Conservation (phyloP, 92 coral and sea anemone genomes). For the Epizoanthus rinbou region DNA sequence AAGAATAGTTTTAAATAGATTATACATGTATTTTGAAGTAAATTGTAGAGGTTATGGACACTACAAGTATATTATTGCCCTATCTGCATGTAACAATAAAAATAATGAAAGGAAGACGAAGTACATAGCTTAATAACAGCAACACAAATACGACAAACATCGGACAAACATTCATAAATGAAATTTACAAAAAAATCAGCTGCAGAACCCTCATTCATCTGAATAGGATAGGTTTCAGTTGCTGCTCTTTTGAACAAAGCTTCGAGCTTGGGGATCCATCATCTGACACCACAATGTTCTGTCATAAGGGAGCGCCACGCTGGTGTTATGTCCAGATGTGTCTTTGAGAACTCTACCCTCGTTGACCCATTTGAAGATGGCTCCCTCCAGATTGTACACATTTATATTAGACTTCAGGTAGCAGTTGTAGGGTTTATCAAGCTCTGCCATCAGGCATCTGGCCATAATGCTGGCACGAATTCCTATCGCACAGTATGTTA, state of each 20-base stretch:
- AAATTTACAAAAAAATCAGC: no score
- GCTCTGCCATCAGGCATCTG: constrained; percentile 62
- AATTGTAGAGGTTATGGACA: no score
- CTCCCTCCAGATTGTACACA: constrained; percentile 79
- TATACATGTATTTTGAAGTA: no score
- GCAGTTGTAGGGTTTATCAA: constrained; percentile 64
- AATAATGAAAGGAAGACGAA: no score
- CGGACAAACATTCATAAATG: no score
- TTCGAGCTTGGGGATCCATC: constrained; percentile 3
- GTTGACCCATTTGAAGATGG: constrained; percentile 92
- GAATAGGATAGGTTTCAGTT: background rate
- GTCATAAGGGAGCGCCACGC: constrained; percentile 26
- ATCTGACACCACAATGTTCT: background rate
- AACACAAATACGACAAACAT: no score
- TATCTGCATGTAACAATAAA: no score
- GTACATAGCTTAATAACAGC: no score
- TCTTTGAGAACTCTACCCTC: constrained; percentile 71
- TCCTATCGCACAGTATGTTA: constrained; percentile 88
- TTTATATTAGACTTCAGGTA: constrained; percentile 43
- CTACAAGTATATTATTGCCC: no score
- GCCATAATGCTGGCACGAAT: constrained; percentile 85
- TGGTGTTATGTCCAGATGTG: constrained; percentile 26
- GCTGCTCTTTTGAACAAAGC: constrained; percentile 2
- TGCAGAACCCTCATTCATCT: background rate
- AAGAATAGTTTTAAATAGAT: no score